phyloP scores from a whole-genome alignment of 2,113 vertebrate species.

The Mastomys natalensis region DNA sequence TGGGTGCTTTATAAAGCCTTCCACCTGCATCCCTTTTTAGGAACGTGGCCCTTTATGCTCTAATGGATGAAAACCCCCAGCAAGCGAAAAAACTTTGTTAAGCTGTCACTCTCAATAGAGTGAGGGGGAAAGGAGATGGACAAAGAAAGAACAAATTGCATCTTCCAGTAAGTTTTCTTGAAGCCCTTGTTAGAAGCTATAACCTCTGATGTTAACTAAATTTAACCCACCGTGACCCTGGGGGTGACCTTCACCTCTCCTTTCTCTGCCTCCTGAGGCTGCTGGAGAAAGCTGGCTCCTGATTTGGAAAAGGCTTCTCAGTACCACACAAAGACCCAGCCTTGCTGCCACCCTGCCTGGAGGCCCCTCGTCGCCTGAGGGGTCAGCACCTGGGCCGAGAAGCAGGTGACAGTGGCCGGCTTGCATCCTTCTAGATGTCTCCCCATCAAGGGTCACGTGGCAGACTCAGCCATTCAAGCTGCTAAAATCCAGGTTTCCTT shows the following conservation, averaged over 20 bases:
- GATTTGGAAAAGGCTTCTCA: slow-evolving; percentile 87
- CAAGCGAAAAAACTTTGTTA: slow-evolving; percentile 91
- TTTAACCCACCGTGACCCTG: slow-evolving; percentile 89
- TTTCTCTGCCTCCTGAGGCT: slow-evolving; percentile 90
- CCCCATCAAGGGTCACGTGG: slow-evolving; percentile 84
- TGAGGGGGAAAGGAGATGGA: slow-evolving; percentile 82
- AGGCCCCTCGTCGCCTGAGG: slow-evolving; percentile 83
- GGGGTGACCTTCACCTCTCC: slow-evolving; percentile 87
- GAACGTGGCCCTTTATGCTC: slow-evolving; percentile 86
- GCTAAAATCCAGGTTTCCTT: slow-evolving; percentile 92
- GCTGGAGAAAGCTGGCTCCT: slow-evolving; percentile 83
- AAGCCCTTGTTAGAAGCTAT: slow-evolving; percentile 90
- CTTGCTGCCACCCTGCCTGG: slow-evolving; percentile 84
- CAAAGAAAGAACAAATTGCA: slow-evolving; percentile 92
- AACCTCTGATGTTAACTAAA: slow-evolving; percentile 90
- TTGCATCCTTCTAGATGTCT: slow-evolving; percentile 83
- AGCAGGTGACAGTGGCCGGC: slow-evolving; percentile 92
- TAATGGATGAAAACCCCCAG: slow-evolving; percentile 87
- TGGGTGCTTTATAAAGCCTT: slow-evolving; percentile 87
- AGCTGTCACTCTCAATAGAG: slow-evolving; percentile 89
- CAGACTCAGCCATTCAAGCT: slow-evolving; percentile 90
- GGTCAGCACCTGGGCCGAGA: slow-evolving; percentile 91
- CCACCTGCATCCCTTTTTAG: slow-evolving; percentile 90
- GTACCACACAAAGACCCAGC: slow-evolving; percentile 88
- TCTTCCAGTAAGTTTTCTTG: slow-evolving; percentile 88